Base-by-base conservation (phyloP, 2,888 invertebrate genomes). In the Elegia similella region DNA sequence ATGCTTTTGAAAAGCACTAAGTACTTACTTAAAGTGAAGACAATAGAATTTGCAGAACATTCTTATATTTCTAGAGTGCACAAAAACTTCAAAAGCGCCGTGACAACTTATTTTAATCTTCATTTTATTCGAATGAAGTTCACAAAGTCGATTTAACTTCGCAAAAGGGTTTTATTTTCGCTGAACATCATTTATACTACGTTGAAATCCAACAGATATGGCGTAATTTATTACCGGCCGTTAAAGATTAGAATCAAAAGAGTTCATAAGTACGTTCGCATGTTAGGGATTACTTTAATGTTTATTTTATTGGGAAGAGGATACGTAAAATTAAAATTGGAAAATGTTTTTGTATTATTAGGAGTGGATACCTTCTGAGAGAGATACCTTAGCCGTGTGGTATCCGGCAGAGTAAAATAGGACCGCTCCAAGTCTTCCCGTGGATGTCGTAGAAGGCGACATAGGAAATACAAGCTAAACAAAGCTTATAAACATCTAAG, bases 51-150 rank as follows among this genome's bases (percentile, higher is more conserved):
- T 50, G 50, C 34, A 17, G 12, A 34, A 17, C 1, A 38, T 12
- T n/a, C 16, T 34, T 17, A 16, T 13, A 34, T 34, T 50, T 50
- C 29, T 23, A 23, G 32, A 48, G 32, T 50, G 32, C 16, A 54
- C 29, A 55, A 46, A 55, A 55, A 30, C 54, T 34, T 53, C 15
- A 16, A 32, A 55, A 44, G 53, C 43, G 29, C 29, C 29, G 43
- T 46, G 44, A 55, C 44, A 34, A 55, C 32, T 44, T 32, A 34
- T 55, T 46, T 44, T 44, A 54, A 43, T 54, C 32, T 30, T 32
- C 54, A 55, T 55, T 50, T 53, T 50, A 54, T 54, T 54, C 23
- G 44, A 55, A 58, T 58, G 43, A 55, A 52, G 50, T 58, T 58
- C 29, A 12, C 50, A 48, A 56, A 56, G 52, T 38, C 53, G 46